phyloP scores from a whole-genome alignment of 2,113 vertebrate genomes.

The Leptocoma aspasia region DNA sequence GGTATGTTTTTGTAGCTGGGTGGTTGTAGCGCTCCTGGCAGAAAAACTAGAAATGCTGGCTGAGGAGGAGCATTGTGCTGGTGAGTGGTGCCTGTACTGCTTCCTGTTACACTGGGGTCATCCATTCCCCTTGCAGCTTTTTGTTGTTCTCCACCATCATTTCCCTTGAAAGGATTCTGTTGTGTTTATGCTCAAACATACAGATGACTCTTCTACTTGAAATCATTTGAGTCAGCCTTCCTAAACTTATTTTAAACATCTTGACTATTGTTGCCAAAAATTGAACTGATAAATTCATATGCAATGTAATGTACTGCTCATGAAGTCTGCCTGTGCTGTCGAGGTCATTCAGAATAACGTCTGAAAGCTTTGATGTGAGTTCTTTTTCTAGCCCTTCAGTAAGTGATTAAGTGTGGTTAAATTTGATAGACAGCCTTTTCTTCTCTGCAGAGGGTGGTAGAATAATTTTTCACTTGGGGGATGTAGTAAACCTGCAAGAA shows the following conservation, averaged over 20 bases:
- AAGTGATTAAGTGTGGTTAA: not conserved
- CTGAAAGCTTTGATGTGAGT: not conserved
- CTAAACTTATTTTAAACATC: not conserved
- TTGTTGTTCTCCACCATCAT: not conserved
- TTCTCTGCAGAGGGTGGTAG: not conserved
- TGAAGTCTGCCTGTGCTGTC: not conserved
- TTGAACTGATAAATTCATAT: not conserved
- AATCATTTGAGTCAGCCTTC: not conserved
- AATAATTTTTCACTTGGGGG: not conserved
- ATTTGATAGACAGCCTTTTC: not conserved
- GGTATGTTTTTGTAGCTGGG: constrained; percentile 65
- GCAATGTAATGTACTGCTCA: not conserved
- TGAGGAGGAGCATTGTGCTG: not conserved
- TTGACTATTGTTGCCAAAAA: not conserved
- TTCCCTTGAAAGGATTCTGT: not conserved
- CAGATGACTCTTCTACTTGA: not conserved
- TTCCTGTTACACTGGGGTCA: not conserved
- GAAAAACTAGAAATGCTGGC: not conserved
- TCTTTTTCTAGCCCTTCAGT: not conserved
- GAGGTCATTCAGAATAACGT: not conserved
- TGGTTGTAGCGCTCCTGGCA: not conserved
- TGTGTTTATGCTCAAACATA: not conserved
- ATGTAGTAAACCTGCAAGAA: not conserved
- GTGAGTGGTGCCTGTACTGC: not conserved
- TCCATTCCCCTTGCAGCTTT: not conserved